Evolutionary conservation across 2,888 invertebrate species (phyloP).

Genomic region (Ophraella communa): DNA sequence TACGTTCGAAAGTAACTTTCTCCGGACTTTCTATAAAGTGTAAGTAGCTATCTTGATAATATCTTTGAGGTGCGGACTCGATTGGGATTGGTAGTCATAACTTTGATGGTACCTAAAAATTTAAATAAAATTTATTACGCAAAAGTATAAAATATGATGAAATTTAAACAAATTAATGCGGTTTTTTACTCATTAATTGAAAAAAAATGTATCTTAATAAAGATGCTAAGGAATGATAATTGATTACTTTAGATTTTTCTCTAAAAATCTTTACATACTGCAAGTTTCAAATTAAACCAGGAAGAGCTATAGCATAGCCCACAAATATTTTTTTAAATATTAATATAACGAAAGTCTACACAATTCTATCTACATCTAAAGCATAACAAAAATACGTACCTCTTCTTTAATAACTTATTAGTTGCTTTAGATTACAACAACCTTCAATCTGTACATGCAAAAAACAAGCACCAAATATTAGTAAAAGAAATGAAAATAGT

Average conservation of each 20-base stretch:
- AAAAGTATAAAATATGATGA: no score
- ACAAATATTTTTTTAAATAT: no score
- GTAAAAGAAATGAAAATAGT: constrained; percentile 33
- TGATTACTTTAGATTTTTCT: no score
- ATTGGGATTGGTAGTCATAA: constrained; percentile 44
- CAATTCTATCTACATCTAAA: background rate
- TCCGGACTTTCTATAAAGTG: constrained; percentile 59
- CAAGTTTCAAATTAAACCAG: no score
- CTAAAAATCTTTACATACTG: no score
- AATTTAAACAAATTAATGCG: no score
- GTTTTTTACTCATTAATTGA: no score
- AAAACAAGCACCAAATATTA: constrained; percentile 46
- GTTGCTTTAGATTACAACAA: constrained; percentile 38
- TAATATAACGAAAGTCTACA: background rate
- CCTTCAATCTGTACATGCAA: constrained; percentile 50
- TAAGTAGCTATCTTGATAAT: constrained; percentile 54
- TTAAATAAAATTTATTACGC: background rate
- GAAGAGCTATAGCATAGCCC: no score
- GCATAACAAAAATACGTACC: constrained; percentile 29
- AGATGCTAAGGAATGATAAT: no score
- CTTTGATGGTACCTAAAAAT: constrained; percentile 32
- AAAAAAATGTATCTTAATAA: no score
- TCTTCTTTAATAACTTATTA: constrained; percentile 31
- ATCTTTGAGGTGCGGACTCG: constrained; percentile 42
- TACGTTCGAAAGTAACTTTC: constrained; percentile 57